These are phyloP conservation scores for Amphiduros pacificus DNA, from an alignment of 2,888 invertebrate species.

Conservation along the genomic window DNA sequence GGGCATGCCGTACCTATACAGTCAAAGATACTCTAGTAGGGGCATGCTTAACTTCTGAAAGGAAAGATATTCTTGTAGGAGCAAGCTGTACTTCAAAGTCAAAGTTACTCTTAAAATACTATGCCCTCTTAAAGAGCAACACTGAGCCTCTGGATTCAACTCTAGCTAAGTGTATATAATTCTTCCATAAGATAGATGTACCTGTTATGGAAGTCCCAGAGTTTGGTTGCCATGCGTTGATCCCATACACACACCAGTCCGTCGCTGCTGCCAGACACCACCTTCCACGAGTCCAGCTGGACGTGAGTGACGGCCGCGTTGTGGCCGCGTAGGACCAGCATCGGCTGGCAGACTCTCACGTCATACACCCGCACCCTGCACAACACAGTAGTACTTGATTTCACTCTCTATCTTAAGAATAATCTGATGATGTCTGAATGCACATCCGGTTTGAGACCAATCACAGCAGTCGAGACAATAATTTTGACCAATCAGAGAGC, in stretches of 20 bases:
- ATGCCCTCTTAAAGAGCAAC: too few species aligned
- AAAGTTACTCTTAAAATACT: too few species aligned
- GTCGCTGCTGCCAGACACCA: slow-evolving; percentile 47
- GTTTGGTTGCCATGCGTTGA: slow-evolving; percentile 44
- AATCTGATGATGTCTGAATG: too few species aligned
- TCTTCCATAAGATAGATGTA: slow-evolving; percentile 18
- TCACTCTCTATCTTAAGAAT: too few species aligned
- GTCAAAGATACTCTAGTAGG: too few species aligned
- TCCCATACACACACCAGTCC: slow-evolving; percentile 54
- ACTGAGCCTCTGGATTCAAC: not conserved
- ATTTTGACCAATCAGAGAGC: too few species aligned
- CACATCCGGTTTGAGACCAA: too few species aligned
- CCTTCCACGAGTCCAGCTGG: slow-evolving; percentile 56
- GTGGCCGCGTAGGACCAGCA: slow-evolving; percentile 36
- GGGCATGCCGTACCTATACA: too few species aligned
- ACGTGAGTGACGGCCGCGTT: slow-evolving; percentile 37
- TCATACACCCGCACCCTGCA: slow-evolving; percentile 50
- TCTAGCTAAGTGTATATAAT: not conserved
- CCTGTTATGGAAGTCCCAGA: slow-evolving; percentile 56
- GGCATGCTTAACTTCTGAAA: too few species aligned
- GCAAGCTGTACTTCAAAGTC: too few species aligned
- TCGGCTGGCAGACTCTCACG: slow-evolving; percentile 25
- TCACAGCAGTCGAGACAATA: too few species aligned
- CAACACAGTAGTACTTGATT: not conserved
- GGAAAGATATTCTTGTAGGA: too few species aligned